Evolutionary conservation across 2,888 invertebrate genomes (phyloP).

Genomic region (Lycaena phlaeas): DNA sequence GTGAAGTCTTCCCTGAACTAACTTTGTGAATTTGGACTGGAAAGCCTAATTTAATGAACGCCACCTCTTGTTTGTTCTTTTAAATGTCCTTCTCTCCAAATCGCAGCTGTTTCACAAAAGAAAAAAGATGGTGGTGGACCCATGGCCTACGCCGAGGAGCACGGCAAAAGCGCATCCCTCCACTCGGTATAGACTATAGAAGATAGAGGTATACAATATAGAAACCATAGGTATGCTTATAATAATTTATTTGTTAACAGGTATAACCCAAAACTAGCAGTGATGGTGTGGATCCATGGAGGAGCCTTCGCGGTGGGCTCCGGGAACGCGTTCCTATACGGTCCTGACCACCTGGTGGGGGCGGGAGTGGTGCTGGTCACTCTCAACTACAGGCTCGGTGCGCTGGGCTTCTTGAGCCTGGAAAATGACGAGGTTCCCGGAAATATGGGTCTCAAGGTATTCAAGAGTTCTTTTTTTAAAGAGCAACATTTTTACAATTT

Average conservation of each 20-base stretch:
- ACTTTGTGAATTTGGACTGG: no score
- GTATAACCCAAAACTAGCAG: constrained; percentile 71
- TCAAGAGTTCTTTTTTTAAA: background rate
- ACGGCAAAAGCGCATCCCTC: no score
- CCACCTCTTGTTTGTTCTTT: no score
- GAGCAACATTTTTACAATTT: background rate
- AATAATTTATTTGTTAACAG: constrained; percentile 28
- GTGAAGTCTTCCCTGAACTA: no score
- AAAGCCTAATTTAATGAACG: no score
- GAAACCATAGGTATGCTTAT: background rate
- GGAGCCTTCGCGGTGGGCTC: constrained; percentile 76
- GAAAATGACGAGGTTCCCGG: constrained; percentile 76
- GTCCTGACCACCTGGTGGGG: constrained; percentile 74
- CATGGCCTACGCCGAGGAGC: no score
- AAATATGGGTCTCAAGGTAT: constrained; percentile 76
- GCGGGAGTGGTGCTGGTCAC: constrained; percentile 77
- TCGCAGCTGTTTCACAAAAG: no score
- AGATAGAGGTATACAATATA: no score
- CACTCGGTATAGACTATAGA: no score
- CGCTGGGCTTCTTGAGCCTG: constrained; percentile 76
- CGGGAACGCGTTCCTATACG: constrained; percentile 75
- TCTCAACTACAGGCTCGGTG: constrained; percentile 75
- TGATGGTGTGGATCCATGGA: constrained; percentile 79
- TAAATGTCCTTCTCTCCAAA: no score
- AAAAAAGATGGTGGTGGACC: no score